Base-by-base conservation (phyloP, 1,140 invertebrate genomes). In the Acromyrmex charruanus region DNA sequence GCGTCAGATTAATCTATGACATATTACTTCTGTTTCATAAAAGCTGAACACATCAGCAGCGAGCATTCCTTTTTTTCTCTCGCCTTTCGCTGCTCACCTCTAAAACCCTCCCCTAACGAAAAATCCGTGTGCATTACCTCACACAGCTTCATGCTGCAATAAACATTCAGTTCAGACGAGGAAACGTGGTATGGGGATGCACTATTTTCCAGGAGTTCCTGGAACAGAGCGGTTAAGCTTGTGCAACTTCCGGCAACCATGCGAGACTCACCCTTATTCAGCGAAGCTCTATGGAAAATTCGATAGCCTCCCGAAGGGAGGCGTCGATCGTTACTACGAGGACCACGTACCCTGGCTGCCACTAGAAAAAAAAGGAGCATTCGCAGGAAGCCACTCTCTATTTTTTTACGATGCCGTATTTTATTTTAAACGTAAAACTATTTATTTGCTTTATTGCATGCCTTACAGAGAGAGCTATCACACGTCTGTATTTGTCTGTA, bases 221-320 rank as follows among this genome's bases (percentile, higher is more conserved):
- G 14, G 58, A 85, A 84, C 77, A 84, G 69, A 85, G 51, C 74
- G 61, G 61, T 87, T 87, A 72, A 75, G 77, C 72, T 85, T 55
- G 86, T 85, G 86, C 80, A 88, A 81, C 86, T 90, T 77, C 58
- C 86, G 77, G 63, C 14, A 74, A 69, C 55, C 71, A 63, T 39
- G 59, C 63, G 59, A 89, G 21, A 49, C 74, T 71, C 75, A 61
- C 74, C 63, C 55, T 87, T 81, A 87, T 87, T 71, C 63, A 21
- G 16, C 71, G 68, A 31, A 88, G 16, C 75, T 80, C 65, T 69
- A 81, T 61, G 77, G 85, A 87, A 89, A 90, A 90, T 89, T 90
- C 89, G 71, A 82, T 82, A 59, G 86, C 63, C 51, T 53, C 55
- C 55, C 75, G 21, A 55, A n/a, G 72, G 28, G 72, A 75, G 59